Evolutionary conservation across 2,113 vertebrate species (phyloP).

Genomic region (Coptodon rendalli): DNA sequence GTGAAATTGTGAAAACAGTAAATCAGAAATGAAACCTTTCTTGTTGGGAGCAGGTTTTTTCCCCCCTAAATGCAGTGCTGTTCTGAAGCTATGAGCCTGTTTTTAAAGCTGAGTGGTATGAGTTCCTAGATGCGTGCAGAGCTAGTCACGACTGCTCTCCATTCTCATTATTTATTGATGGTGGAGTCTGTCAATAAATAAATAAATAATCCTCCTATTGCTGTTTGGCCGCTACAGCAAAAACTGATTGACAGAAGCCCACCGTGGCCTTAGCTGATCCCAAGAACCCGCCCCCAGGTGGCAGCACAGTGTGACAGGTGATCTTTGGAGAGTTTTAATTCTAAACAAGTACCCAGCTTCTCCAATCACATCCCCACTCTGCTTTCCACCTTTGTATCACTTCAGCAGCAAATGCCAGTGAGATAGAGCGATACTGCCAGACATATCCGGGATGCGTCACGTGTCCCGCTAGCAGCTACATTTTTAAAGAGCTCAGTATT

Average conservation of each 20-base stretch:
- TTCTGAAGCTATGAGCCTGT: not conserved
- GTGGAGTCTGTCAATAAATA: slow-evolving; percentile 52
- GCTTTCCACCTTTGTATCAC: slow-evolving; percentile 5
- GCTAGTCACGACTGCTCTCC: slow-evolving; percentile 59
- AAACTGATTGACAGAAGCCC: slow-evolving; percentile 25
- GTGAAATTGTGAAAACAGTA: not conserved
- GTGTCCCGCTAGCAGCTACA: not conserved
- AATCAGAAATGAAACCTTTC: not conserved
- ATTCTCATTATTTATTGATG: slow-evolving; percentile 64
- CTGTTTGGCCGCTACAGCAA: not conserved
- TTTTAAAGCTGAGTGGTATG: not conserved
- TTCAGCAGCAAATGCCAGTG: slow-evolving; percentile 36
- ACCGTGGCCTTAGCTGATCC: not conserved
- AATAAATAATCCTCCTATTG: slow-evolving; percentile 29
- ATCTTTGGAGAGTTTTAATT: not conserved
- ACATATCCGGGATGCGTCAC: slow-evolving; percentile 21
- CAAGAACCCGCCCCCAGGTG: not conserved
- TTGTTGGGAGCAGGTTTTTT: not conserved
- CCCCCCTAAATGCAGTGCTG: not conserved
- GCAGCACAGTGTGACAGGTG: not conserved
- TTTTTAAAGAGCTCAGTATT: not conserved
- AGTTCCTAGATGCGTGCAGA: slow-evolving; percentile 14
- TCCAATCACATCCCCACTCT: not conserved
- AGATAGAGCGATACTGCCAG: slow-evolving; percentile 12
- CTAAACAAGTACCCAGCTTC: not conserved